Conservation (phyloP, 2,888 invertebrate genomes). For the Caenorhabditis macrosperma region DNA sequence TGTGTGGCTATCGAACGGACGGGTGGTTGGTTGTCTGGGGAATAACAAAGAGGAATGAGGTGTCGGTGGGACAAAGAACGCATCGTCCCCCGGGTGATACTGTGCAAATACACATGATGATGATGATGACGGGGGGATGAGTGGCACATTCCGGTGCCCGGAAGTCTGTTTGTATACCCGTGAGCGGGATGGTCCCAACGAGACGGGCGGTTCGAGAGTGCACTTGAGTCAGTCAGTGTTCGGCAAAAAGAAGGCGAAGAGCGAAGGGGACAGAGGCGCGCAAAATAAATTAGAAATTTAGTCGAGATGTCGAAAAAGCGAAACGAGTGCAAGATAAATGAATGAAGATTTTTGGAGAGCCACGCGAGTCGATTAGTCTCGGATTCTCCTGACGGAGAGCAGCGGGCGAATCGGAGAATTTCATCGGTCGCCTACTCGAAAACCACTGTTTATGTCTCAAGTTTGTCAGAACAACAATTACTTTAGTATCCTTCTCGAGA, state of each 20-base stretch:
- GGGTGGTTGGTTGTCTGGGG: background rate
- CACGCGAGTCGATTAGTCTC: background rate
- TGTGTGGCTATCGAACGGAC: background rate
- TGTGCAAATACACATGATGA: slow-evolving; percentile 35
- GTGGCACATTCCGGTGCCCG: slow-evolving; percentile 46
- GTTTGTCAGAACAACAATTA: slow-evolving; percentile 22
- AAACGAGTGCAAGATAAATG: slow-evolving; percentile 53
- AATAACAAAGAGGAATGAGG: slow-evolving; percentile 40
- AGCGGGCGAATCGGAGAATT: too few relatives aligned
- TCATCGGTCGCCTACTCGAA: too few relatives aligned
- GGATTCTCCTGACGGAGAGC: background rate
- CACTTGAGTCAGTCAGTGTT: slow-evolving; percentile 48
- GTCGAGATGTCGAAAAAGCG: slow-evolving; percentile 51
- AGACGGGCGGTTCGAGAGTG: slow-evolving; percentile 9
- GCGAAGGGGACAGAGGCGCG: background rate
- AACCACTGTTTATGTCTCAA: slow-evolving; percentile 23
- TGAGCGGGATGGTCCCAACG: slow-evolving; percentile 15
- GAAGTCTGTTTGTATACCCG: slow-evolving; percentile 22
- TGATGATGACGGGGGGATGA: slow-evolving; percentile 26
- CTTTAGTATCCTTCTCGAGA: slow-evolving; percentile 21
- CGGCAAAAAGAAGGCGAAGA: slow-evolving; percentile 17
- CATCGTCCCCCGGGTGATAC: slow-evolving; percentile 38
- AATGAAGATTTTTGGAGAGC: slow-evolving; percentile 29
- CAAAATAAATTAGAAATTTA: slow-evolving; percentile 60
- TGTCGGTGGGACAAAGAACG: slow-evolving; percentile 47